These are phyloP conservation scores for Rousettus leschenaultii DNA, from an alignment of 2,113 vertebrate species.

Conservation along the genomic window DNA sequence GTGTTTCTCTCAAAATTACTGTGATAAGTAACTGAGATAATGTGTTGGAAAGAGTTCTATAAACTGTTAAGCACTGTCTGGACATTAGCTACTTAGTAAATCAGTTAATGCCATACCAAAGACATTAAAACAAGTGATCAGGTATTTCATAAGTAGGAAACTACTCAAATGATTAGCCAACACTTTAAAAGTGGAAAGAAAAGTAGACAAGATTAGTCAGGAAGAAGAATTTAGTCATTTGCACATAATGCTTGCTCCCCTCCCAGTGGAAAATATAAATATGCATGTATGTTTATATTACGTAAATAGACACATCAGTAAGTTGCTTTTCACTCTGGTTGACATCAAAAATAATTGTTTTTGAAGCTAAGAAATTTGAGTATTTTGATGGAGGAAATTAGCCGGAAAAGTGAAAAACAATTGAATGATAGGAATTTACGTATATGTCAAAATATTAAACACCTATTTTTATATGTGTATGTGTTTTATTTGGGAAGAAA, in stretches of 20 bases:
- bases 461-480: background rate
- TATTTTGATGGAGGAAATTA: background rate
- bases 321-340: background rate
- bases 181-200: background rate
- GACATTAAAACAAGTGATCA: background rate
- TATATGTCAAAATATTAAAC: background rate
- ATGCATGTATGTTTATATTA: background rate
- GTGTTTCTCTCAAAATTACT: background rate
- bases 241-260: background rate
- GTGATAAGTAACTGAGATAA: background rate
- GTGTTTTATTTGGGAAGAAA: background rate
- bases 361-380: constrained; percentile 1
- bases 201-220: background rate
- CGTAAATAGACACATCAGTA: background rate
- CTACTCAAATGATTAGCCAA: background rate
- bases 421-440: background rate
- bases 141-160: background rate
- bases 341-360: background rate
- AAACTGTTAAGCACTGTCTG: background rate
- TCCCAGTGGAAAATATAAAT: background rate
- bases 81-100: background rate
- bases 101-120: background rate
- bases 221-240: background rate
- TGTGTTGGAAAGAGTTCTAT: background rate
- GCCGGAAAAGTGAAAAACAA: background rate